A percentile compares a stretch with the other conserved stretches of the same genome.
Evolutionary conservation across 2,113 vertebrate genomes (phyloP).

Genomic region (Pelmatolapia mariae): DNA sequence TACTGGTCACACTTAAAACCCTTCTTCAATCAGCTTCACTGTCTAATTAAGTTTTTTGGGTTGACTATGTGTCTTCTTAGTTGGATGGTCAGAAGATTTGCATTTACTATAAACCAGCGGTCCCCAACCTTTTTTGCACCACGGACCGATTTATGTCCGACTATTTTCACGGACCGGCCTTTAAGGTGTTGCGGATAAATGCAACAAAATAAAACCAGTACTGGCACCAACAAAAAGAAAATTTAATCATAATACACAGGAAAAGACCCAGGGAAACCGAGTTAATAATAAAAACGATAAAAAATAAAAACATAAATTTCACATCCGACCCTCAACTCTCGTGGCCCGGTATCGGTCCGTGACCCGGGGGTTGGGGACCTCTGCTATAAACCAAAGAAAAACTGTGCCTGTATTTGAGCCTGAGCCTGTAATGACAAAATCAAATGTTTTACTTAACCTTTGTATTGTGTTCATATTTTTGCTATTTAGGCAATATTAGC

Average conservation of each 20-base stretch:
- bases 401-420: neutral
- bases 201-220: neutral
- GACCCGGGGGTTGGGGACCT: rapidly evolving
- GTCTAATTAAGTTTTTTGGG: neutral
- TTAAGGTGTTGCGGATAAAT: neutral
- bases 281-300: neutral
- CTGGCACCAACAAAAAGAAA: neutral
- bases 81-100: neutral
- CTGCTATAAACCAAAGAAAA: neutral
- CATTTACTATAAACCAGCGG: neutral
- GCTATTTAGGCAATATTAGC: neutral
- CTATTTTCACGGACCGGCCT: neutral
- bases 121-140: neutral
- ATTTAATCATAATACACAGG: neutral
- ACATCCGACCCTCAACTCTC: neutral
- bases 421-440: neutral
- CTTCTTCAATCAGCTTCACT: neutral
- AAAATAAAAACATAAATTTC: neutral
- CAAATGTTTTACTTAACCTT: neutral
- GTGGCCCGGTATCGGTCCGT: rapidly evolving
- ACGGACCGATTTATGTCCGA: neutral
- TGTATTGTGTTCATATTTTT: neutral
- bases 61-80: neutral
- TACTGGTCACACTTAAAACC: neutral
- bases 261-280: neutral